Evolutionary conservation across 2,797 vertebrate genomes (phyloP), one percentile per base, ranked within the genome.

Genomic region (Pseudopleuronectes americanus): DNA sequence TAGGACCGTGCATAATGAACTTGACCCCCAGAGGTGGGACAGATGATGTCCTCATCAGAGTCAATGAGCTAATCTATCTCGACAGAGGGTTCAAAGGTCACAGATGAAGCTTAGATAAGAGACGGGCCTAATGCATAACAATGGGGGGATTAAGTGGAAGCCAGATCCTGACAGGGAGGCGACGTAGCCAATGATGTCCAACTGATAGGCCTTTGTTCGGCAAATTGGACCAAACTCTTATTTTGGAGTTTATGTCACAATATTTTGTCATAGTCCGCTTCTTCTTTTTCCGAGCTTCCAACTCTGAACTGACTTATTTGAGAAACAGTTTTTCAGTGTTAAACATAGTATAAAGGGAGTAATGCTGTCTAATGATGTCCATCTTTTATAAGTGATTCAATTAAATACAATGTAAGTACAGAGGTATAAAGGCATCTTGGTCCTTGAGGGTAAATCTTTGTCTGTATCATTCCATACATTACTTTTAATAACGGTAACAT

Each of bases 61-160:
- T 76, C 82, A 68, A 69, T 87, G 87, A 91, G 84, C 89, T 91
- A 92, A 93, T 93, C 86, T 83, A 69, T 84, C 43, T 65, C 0
- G 89, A 91, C 91, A 89, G 83, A 82, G 22, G 74, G 26, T 91
- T 90, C 87, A 90, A 79, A 90, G 91, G 90, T 93, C 90, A 86
- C 71, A 60, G 89, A 93, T 94, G 89, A 89, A 77, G 86, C 81
- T 45, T 51, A 13, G 88, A 92, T 92, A 92, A 82, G 69, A 87
- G 86, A 88, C 73, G 54, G 80, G 63, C 57, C 85, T 87, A 92
- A 92, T 94, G 88, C 90, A 92, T 93, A 89, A 92, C 87, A 92
- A 92, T 90, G 71, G 86, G 74, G 77, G 85, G 91, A 92, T 93
- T 92, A 92, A 88, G 73, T 76, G 64, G 66, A 76, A 72, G 80